Percentiles rank a stretch among this genome's conserved stretches.
Evolutionary conservation across 2,888 invertebrate genomes (phyloP).

Genomic region (Syritta pipiens): DNA sequence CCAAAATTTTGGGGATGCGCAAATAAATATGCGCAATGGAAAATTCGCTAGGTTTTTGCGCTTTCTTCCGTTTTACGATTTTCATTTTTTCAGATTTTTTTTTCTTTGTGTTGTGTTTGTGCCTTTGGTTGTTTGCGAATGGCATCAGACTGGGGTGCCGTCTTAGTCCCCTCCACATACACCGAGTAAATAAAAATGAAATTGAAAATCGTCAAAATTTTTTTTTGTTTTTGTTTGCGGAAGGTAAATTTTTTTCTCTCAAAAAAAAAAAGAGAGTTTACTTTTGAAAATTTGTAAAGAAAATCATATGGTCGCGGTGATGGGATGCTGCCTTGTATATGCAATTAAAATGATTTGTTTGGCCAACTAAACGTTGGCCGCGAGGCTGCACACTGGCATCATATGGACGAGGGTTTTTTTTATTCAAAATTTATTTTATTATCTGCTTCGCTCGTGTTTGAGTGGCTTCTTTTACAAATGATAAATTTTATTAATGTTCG

Average conservation of each 20-base stretch:
- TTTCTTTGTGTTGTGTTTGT: conserved; percentile 26
- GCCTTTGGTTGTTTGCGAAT: conserved; percentile 9
- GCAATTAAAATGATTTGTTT: conserved; percentile 38
- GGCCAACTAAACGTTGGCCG: conserved; percentile 1
- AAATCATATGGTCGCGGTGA: conserved; percentile 22
- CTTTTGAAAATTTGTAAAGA: conserved; percentile 7
- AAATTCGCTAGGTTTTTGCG: conserved; percentile 58
- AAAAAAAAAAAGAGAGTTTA: too few species aligned
- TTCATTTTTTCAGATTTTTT: conserved; percentile 27
- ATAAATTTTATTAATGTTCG: too few species aligned
- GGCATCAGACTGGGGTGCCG: neutral
- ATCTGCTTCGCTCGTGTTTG: too few species aligned
- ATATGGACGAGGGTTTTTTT: too few species aligned
- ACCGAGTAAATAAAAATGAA: conserved; percentile 45
- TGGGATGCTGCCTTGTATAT: neutral
- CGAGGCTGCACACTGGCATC: conserved; percentile 2
- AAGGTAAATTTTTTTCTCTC: conserved; percentile 49
- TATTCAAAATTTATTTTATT: conserved; percentile 3
- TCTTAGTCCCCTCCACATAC: neutral
- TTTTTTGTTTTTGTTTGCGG: conserved; percentile 43
- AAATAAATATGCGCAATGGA: conserved; percentile 72
- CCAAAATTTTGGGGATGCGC: conserved; percentile 82
- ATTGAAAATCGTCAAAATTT: conserved; percentile 25
- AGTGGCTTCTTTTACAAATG: too few species aligned
- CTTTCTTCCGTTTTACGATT: conserved; percentile 40